Base-by-base conservation (phyloP, 2,888 invertebrate genomes). In the Euplexia lucipara region DNA sequence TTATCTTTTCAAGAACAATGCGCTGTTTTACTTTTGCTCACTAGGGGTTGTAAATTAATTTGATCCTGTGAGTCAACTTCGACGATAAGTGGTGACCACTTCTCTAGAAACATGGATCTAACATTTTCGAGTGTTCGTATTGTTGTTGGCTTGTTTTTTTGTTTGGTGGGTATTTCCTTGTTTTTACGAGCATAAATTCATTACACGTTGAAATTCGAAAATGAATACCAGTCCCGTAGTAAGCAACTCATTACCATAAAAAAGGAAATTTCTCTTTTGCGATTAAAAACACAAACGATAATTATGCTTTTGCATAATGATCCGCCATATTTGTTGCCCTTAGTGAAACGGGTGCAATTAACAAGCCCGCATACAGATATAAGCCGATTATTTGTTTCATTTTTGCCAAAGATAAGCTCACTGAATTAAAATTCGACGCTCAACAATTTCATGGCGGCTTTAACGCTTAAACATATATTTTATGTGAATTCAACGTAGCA, bases 311-410 rank as follows among this genome's bases (percentile, higher is more conserved):
- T 53, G 42, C 59, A 62, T 77, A 75, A 73, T 34, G 14, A 56
- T 45, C 56, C 35, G 49, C 54, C 64, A 61, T 64, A 51, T 78
- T 51, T 59, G 39, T 54, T 54, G 47, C 41, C 37, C 47, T 66
- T 44, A 66, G 41, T 73, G 47, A 51, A 64, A 74, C 63, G 51
- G 20, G 41, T 68, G 48, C 54, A 68, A 79, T 58, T 78, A 73
- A 72, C 56, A 63, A 53, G 48, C 79, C 82, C 75, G 82, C 79
- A 81, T 78, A 52, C 54, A 54, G 52, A 49, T 65, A 47, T 51
- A 65, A 58, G 45, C 61, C 45, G 63, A 69, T 78, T 70, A 70
- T 54, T n/a, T 61, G 48, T 47, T 63, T 58, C 22, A 52, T 66
- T 67, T 76, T 70, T 57, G 35, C 53, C 41, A 64, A 61, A 72